phyloP scores from a whole-genome alignment of 2,888 invertebrate genomes.

The Caenorhabditis sulstoni region DNA sequence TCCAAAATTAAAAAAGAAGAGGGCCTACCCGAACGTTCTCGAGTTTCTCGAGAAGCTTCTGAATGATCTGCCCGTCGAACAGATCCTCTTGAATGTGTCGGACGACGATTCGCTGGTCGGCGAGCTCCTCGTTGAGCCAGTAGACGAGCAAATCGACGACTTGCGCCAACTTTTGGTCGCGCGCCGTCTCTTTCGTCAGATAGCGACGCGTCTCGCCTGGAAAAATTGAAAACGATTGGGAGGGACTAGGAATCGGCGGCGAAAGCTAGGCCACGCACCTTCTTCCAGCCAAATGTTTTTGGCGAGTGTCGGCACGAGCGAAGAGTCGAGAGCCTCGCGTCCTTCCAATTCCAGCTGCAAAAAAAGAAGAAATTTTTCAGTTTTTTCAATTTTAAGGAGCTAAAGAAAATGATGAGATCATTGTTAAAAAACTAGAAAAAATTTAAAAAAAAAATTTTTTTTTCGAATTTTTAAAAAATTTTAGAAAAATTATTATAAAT shows the following conservation, averaged over 20 bases:
- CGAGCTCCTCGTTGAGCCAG: conserved; percentile 98
- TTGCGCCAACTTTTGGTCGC: conserved; percentile 86
- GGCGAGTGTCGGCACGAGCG: conserved; percentile 74
- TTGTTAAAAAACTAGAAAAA: neutral
- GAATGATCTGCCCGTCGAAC: conserved; percentile 94
- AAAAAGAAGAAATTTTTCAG: conserved; percentile 9
- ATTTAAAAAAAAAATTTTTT: conserved; percentile 4
- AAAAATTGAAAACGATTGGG: conserved; percentile 19
- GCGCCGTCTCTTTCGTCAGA: conserved; percentile 91
- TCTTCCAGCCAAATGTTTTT: conserved; percentile 85
- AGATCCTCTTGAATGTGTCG: conserved; percentile 95
- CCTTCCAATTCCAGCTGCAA: conserved; percentile 78
- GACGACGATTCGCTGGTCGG: conserved; percentile 95
- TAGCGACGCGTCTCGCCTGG: conserved; percentile 94
- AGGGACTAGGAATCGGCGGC: neutral
- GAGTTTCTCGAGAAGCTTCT: conserved; percentile 84
- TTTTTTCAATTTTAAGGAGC: too few relatives aligned
- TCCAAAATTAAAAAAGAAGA: too few relatives aligned
- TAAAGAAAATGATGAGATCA: conserved; percentile 2
- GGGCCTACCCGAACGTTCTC: conserved; percentile 72
- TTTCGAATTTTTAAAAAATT: neutral
- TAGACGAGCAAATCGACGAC: conserved; percentile 86
- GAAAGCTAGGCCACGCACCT: conserved; percentile 64
- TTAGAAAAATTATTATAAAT: too few relatives aligned
- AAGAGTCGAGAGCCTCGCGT: conserved; percentile 78